These are phyloP conservation scores for Microctenopoma lineatum DNA, from an alignment of 2,797 vertebrate genomes.

Conservation along the genomic window DNA sequence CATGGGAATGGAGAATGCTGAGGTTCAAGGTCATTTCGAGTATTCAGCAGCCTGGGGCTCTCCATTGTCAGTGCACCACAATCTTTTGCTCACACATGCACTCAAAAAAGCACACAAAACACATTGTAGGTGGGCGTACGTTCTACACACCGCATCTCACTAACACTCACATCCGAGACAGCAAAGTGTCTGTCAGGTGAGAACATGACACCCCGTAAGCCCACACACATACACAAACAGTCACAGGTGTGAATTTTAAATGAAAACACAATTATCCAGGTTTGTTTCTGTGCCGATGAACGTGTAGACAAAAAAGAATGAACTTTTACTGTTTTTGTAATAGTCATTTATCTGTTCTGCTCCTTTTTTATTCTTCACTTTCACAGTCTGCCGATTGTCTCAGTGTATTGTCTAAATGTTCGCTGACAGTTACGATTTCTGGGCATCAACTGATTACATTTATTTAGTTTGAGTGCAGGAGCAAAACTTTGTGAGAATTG, in stretches of 20 bases:
- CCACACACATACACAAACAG: conserved; percentile 66
- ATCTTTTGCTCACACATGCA: conserved; percentile 68
- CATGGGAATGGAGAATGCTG: conserved; percentile 85
- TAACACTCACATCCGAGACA: conserved; percentile 47
- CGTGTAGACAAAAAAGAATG: conserved; percentile 23
- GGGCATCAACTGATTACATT: conserved; percentile 13
- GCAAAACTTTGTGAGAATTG: conserved; percentile 2
- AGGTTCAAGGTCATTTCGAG: conserved; percentile 90
- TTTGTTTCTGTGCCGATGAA: conserved; percentile 26
- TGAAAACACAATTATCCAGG: conserved; percentile 36
- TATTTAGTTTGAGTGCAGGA: conserved; percentile 26
- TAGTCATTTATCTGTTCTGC: conserved; percentile 14
- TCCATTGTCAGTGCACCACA: conserved; percentile 83
- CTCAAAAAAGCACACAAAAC: conserved; percentile 46
- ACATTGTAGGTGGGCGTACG: conserved; percentile 48
- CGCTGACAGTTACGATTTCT: conserved; percentile 19
- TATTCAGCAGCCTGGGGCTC: conserved; percentile 86
- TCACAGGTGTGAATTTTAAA: conserved; percentile 42
- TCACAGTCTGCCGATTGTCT: conserved; percentile 3
- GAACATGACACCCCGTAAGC: conserved; percentile 79
- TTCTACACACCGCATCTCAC: conserved; percentile 42
- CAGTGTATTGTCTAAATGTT: conserved; percentile 14
- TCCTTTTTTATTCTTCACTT: conserved; percentile 6
- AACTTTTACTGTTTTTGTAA: conserved; percentile 26
- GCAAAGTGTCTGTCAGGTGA: conserved; percentile 84